Evolutionary conservation across 2,888 invertebrate species (phyloP).

Genomic region (Troglohyphantes excavatus): DNA sequence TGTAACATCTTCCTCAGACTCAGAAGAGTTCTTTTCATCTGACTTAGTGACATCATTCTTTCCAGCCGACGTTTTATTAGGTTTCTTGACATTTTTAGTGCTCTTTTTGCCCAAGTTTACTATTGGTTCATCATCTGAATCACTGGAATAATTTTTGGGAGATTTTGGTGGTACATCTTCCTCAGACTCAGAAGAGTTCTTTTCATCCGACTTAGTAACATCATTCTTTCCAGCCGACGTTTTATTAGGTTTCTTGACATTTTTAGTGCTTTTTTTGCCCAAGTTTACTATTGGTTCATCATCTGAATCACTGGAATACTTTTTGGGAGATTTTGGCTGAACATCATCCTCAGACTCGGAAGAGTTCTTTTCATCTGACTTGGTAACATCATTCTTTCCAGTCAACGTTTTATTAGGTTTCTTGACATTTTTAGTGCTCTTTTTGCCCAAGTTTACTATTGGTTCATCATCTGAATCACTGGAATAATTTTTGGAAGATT

Average conservation of each 20-base stretch:
- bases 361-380: too few species aligned
- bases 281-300: not conserved
- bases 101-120: not conserved
- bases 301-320: conserved; percentile 19
- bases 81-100: not conserved
- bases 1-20: not conserved
- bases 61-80: too few species aligned
- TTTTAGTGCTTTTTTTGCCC: not conserved
- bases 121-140: not conserved
- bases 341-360: too few species aligned
- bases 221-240: not conserved
- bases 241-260: not conserved
- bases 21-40: not conserved
- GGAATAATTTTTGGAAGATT: not conserved
- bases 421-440: not conserved
- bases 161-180: too few species aligned
- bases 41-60: too few species aligned
- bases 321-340: not conserved
- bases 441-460: not conserved
- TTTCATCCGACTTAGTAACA: too few species aligned
- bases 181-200: too few species aligned
- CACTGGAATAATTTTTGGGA: conserved; percentile 10
- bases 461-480: conserved; percentile 22
- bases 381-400: too few species aligned
- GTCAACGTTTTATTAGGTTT: not conserved